These are phyloP conservation scores for Capitulum mitella DNA, from an alignment of 2,888 invertebrate genomes.

Conservation along the genomic window DNA sequence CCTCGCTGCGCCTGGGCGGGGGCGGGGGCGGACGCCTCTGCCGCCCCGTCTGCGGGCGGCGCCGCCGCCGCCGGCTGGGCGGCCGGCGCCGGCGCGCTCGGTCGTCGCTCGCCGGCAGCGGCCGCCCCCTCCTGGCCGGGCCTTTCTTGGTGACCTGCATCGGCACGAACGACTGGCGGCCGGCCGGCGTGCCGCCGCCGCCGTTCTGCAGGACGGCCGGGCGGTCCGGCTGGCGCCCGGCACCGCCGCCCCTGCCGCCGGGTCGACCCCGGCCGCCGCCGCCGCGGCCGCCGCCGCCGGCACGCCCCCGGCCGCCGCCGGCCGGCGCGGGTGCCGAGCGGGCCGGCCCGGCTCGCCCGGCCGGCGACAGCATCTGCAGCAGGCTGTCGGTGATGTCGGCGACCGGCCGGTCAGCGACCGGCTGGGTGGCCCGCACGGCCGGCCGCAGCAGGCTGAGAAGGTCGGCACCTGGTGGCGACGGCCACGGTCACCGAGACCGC, in stretches of 20 bases:
- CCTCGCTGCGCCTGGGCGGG: not conserved
- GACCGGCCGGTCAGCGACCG: not conserved
- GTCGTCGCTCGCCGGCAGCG: not conserved
- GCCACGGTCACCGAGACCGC: not conserved
- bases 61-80: not conserved
- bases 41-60: not conserved
- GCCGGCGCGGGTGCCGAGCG: not conserved
- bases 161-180: conserved; percentile 31
- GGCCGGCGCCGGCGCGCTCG: not conserved
- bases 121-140: conserved; percentile 3
- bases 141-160: conserved; percentile 34
- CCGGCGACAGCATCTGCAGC: not conserved
- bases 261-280: not conserved
- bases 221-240: not conserved
- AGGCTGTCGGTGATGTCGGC: not conserved
- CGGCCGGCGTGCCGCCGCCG: not conserved
- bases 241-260: not conserved
- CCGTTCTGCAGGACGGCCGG: not conserved
- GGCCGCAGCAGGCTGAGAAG: not conserved
- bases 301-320: not conserved
- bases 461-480: not conserved
- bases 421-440: not conserved
- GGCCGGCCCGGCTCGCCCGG: not conserved
- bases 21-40: not conserved
- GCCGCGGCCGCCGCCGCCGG: not conserved